Percentiles rank a stretch among this genome's conserved stretches.
Conservation (phyloP, 2,888 invertebrate genomes). For the Andrena marginata region DNA sequence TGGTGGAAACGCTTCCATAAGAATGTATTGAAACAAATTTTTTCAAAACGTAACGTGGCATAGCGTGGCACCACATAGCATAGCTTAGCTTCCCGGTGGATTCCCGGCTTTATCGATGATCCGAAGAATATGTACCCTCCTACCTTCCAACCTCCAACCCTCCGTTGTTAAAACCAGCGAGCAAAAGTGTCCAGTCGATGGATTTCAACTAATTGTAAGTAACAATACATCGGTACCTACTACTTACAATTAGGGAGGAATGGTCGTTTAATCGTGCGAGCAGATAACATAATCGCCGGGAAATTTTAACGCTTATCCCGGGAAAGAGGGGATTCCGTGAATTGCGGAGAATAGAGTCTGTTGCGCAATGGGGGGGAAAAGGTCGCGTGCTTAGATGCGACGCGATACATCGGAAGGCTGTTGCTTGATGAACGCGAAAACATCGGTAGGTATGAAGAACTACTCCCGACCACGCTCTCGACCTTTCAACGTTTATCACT, state of each 20-base stretch:
- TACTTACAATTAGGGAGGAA: slow-evolving; percentile 4
- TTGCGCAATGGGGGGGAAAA: slow-evolving; percentile 59
- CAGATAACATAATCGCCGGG: slow-evolving; percentile 27
- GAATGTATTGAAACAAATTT: no score
- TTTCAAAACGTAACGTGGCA: no score
- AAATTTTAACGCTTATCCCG: slow-evolving; percentile 18
- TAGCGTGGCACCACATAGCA: no score
- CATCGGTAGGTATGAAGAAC: slow-evolving; percentile 14
- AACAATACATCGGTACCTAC: background rate
- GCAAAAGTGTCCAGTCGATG: no score
- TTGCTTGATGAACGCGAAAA: slow-evolving; percentile 52
- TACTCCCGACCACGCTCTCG: slow-evolving; percentile 11
- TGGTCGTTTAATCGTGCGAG: slow-evolving; percentile 24
- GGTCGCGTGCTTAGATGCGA: slow-evolving; percentile 39
- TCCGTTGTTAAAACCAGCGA: no score
- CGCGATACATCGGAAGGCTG: slow-evolving; percentile 24
- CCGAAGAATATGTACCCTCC: no score
- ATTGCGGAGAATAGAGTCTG: slow-evolving; percentile 29
- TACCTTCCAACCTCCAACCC: no score
- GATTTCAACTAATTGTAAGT: no score
- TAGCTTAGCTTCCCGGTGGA: no score
- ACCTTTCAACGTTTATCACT: slow-evolving; percentile 38
- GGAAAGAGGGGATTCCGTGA: slow-evolving; percentile 45
- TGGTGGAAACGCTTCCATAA: no score
- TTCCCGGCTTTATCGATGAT: no score